phyloP scores from a whole-genome alignment of 2,888 invertebrate genomes.

The Noctua janthe region DNA sequence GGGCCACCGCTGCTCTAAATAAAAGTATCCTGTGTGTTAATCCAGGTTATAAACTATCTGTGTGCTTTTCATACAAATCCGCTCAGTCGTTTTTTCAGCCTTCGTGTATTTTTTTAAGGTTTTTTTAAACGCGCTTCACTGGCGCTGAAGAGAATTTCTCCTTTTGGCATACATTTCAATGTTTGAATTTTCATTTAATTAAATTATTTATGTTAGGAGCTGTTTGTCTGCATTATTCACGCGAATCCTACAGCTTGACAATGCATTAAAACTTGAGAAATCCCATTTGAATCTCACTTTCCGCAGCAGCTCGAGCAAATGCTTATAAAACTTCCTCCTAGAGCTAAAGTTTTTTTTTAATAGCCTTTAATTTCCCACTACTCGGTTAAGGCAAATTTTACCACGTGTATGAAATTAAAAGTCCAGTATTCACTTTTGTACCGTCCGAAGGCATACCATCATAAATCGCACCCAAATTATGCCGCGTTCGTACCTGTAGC shows the following conservation, averaged over 20 bases:
- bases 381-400: too few species aligned
- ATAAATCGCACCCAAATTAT: neutral
- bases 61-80: too few species aligned
- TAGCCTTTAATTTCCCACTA: too few species aligned
- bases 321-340: neutral
- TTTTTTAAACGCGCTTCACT: too few species aligned
- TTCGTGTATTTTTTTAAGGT: too few species aligned
- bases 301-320: neutral
- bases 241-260: constrained; percentile 4
- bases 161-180: neutral
- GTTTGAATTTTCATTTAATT: neutral
- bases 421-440: neutral
- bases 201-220: neutral
- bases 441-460: too few species aligned
- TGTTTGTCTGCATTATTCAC: neutral
- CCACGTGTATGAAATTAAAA: too few species aligned
- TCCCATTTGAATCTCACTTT: constrained; percentile 15
- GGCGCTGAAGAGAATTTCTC: neutral
- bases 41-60: too few species aligned
- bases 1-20: too few species aligned
- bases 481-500: neutral
- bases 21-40: too few species aligned
- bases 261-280: constrained; percentile 32
- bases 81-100: too few species aligned
- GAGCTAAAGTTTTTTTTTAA: too few species aligned